A percentile compares a stretch with the other conserved stretches of the same genome.
Conservation (phyloP, 2,113 vertebrate genomes). For the Saimiri boliviensis region DNA sequence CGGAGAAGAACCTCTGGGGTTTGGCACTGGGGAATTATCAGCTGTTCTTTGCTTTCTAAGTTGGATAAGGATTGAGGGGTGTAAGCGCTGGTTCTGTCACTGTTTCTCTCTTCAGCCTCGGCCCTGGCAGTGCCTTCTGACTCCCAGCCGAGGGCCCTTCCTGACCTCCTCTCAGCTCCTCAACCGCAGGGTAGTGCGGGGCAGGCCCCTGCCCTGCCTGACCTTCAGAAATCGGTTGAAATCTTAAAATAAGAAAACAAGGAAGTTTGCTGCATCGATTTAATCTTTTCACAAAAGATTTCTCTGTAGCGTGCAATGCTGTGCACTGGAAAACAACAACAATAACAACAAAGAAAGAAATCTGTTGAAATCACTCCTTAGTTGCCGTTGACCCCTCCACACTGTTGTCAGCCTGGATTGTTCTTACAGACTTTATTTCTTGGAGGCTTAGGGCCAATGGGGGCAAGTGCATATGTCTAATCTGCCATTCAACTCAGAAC, state of each 20-base stretch:
- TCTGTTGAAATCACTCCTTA: background rate
- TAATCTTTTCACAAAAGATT: background rate
- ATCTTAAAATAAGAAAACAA: background rate
- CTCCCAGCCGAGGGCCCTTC: accelerated
- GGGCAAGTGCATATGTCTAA: background rate
- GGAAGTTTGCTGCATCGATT: background rate
- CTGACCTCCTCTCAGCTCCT: background rate
- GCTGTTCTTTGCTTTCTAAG: background rate
- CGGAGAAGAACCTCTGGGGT: background rate
- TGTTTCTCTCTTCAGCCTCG: background rate
- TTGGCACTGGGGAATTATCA: background rate
- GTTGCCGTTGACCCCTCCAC: no score
- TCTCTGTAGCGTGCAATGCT: background rate
- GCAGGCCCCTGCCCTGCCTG: accelerated
- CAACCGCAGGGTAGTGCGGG: accelerated
- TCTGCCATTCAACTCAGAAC: background rate
- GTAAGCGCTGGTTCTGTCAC: background rate
- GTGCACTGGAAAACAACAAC: background rate
- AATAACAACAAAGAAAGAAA: background rate
- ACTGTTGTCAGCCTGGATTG: background rate
- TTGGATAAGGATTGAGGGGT: background rate
- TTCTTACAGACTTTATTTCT: background rate
- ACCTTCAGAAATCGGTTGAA: background rate
- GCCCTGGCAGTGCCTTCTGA: background rate
- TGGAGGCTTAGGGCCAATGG: background rate